phyloP scores from a whole-genome alignment of 2,113 vertebrate genomes.

The Cochlearius cochlearius region DNA sequence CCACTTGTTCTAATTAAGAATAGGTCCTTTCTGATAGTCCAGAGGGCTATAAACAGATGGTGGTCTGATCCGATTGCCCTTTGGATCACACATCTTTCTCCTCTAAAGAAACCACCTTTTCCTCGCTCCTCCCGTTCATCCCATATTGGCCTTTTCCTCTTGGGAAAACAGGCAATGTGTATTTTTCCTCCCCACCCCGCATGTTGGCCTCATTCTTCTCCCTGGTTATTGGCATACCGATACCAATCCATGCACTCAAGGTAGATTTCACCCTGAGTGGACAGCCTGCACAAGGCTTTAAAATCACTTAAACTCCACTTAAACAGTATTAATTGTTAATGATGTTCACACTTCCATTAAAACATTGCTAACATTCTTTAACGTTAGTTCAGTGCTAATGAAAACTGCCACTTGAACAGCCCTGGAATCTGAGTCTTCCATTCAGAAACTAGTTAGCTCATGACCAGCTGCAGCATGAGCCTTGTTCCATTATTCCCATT shows the following conservation, averaged over 20 bases:
- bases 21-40: not conserved
- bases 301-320: constrained; percentile 20
- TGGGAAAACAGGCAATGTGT: not conserved
- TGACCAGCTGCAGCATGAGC: not conserved
- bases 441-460: not conserved
- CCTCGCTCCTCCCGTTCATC: not conserved
- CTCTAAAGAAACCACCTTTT: not conserved
- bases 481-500: not conserved
- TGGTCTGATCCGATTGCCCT: not conserved
- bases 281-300: not conserved
- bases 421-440: not conserved
- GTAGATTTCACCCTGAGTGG: not conserved
- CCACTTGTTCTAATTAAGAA: not conserved
- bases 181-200: not conserved
- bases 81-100: not conserved
- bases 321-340: constrained; percentile 32
- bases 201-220: not conserved
- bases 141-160: not conserved
- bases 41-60: not conserved
- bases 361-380: not conserved
- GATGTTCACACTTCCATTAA: not conserved
- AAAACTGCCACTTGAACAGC: not conserved
- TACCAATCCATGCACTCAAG: not conserved
- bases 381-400: not conserved
- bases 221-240: not conserved